Percentiles rank a stretch among this genome's conserved stretches.
Evolutionary conservation across 2,797 vertebrate species (phyloP).

Genomic region (Gallirallus australis): DNA sequence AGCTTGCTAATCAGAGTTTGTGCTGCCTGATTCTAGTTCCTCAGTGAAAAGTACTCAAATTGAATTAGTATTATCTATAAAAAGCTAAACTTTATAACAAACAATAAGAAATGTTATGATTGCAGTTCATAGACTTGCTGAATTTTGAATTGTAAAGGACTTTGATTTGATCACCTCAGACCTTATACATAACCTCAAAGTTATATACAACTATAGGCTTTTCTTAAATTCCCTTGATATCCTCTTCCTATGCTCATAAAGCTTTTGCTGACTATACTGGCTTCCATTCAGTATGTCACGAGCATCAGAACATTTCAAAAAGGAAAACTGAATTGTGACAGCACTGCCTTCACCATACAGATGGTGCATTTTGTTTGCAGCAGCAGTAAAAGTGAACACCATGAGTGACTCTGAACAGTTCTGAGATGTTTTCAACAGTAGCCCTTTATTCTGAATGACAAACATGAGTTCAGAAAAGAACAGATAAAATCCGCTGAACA

Average conservation of each 20-base stretch:
- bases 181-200: neutral
- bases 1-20: neutral
- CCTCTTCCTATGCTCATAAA: neutral
- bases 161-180: neutral
- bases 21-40: neutral
- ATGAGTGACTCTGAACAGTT: constrained; percentile 15
- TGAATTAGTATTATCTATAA: neutral
- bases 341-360: constrained; percentile 28
- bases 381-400: constrained; percentile 22
- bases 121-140: neutral
- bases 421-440: constrained; percentile 42
- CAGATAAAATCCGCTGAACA: constrained; percentile 53
- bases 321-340: constrained; percentile 37
- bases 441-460: constrained; percentile 53
- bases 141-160: neutral
- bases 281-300: constrained; percentile 9
- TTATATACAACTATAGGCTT: neutral
- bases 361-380: constrained; percentile 47
- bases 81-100: neutral
- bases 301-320: constrained; percentile 13
- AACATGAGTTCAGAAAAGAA: constrained; percentile 46
- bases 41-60: neutral
- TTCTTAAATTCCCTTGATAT: neutral
- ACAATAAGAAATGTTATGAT: neutral
- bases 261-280: constrained; percentile 23